These are phyloP conservation scores for Epirrhoe tristata DNA, from an alignment of 2,888 invertebrate genomes.

Conservation along the genomic window DNA sequence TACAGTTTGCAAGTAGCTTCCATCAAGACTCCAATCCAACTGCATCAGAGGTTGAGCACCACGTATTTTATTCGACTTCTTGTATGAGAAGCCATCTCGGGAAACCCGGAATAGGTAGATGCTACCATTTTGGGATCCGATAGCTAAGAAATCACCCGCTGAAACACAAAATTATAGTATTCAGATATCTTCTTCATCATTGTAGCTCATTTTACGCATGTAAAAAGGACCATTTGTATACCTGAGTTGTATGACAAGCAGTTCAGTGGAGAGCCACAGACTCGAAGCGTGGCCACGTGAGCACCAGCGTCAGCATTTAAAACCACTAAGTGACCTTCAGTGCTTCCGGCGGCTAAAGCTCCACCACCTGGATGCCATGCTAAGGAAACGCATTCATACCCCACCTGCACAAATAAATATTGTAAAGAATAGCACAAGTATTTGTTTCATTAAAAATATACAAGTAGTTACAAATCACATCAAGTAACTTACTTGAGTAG, in stretches of 20 bases:
- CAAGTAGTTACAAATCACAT: background rate
- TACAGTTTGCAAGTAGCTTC: slow-evolving; percentile 94
- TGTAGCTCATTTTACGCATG: too few species aligned
- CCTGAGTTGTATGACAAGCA: slow-evolving; percentile 95
- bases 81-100: slow-evolving; percentile 95
- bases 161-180: slow-evolving; percentile 46
- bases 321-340: slow-evolving; percentile 94
- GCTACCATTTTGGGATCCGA: slow-evolving; percentile 96
- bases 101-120: slow-evolving; percentile 90
- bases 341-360: slow-evolving; percentile 94
- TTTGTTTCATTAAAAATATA: too few species aligned
- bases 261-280: slow-evolving; percentile 94
- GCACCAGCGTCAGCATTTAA: slow-evolving; percentile 95
- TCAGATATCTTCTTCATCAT: background rate
- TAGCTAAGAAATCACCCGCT: slow-evolving; percentile 95
- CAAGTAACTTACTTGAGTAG: slow-evolving; percentile 87
- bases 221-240: slow-evolving; percentile 62
- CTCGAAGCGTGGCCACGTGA: slow-evolving; percentile 93
- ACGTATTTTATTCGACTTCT: slow-evolving; percentile 94
- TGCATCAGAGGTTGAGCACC: slow-evolving; percentile 94
- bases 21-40: slow-evolving; percentile 96
- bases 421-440: too few species aligned
- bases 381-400: slow-evolving; percentile 95
- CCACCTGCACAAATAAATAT: slow-evolving; percentile 79
- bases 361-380: slow-evolving; percentile 95